These are phyloP conservation scores for Nannoperca obscura DNA, from an alignment of 2,797 vertebrate genomes.

Conservation along the genomic window DNA sequence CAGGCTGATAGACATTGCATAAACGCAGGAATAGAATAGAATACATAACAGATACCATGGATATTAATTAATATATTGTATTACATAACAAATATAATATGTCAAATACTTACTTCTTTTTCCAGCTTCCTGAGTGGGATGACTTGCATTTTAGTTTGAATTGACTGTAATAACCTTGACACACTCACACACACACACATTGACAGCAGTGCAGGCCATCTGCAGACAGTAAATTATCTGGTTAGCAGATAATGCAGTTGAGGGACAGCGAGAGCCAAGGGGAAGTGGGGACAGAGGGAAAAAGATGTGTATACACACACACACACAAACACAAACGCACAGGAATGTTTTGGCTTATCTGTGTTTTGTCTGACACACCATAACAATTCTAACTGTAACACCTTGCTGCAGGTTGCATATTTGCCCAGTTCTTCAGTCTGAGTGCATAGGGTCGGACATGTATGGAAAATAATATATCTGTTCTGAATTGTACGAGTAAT, in stretches of 20 bases:
- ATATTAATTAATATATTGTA: too few relatives aligned
- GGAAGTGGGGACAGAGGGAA: slow-evolving; percentile 4
- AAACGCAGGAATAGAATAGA: neutral
- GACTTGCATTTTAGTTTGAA: slow-evolving; percentile 51
- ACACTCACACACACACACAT: slow-evolving; percentile 20
- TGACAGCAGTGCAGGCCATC: slow-evolving; percentile 64
- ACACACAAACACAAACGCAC: neutral
- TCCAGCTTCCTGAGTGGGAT: slow-evolving; percentile 9
- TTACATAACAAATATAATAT: neutral
- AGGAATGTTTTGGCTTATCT: slow-evolving; percentile 15
- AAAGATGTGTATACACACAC: neutral
- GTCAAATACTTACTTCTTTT: neutral
- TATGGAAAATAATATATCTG: neutral
- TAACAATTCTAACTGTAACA: neutral
- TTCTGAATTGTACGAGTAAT: neutral
- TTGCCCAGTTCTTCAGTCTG: neutral
- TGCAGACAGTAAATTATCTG: slow-evolving; percentile 72
- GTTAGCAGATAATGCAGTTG: slow-evolving; percentile 58
- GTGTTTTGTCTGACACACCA: slow-evolving; percentile 10
- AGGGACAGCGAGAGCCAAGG: slow-evolving; percentile 36
- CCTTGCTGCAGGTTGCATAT: slow-evolving; percentile 20
- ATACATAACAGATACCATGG: neutral
- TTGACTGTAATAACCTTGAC: slow-evolving; percentile 61
- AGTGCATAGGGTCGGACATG: neutral
- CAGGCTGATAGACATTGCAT: neutral